phyloP scores from a whole-genome alignment of 2,113 vertebrate genomes.

The Gasterosteus aculeatus region DNA sequence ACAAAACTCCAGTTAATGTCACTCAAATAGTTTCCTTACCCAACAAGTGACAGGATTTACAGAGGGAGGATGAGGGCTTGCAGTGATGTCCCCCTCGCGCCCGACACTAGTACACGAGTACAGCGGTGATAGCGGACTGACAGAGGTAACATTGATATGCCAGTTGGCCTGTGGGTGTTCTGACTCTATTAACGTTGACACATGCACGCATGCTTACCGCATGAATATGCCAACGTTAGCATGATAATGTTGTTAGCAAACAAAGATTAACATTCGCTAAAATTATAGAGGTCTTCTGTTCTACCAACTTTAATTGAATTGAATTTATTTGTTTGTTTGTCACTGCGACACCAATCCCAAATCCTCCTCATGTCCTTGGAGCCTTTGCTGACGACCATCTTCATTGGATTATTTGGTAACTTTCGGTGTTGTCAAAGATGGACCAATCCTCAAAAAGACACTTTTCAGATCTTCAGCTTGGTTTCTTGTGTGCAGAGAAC shows the following conservation, averaged over 20 bases:
- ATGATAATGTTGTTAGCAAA: neutral
- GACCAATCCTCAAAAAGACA: neutral
- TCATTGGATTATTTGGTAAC: neutral
- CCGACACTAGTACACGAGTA: neutral
- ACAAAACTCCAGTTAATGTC: conserved; percentile 15
- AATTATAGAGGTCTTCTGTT: neutral
- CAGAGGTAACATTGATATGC: neutral
- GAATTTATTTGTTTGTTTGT: too few relatives aligned
- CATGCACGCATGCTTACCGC: too few relatives aligned
- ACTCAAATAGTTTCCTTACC: conserved; percentile 30
- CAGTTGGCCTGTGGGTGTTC: neutral
- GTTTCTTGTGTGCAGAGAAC: neutral
- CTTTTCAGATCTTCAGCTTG: neutral
- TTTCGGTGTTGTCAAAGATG: neutral
- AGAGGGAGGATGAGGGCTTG: conserved; percentile 15
- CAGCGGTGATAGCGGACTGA: neutral
- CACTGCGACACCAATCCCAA: neutral
- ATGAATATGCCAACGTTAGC: too few relatives aligned
- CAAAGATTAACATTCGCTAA: neutral
- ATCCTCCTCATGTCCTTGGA: neutral
- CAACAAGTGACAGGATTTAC: conserved; percentile 6
- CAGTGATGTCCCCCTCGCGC: conserved; percentile 2
- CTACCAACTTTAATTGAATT: neutral
- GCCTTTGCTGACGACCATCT: neutral
- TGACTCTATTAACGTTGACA: conserved; percentile 1